A percentile compares a stretch with the other conserved stretches of the same genome.
phyloP scores from a whole-genome alignment of 2,113 vertebrate genomes.

The Syngnathus typhle region DNA sequence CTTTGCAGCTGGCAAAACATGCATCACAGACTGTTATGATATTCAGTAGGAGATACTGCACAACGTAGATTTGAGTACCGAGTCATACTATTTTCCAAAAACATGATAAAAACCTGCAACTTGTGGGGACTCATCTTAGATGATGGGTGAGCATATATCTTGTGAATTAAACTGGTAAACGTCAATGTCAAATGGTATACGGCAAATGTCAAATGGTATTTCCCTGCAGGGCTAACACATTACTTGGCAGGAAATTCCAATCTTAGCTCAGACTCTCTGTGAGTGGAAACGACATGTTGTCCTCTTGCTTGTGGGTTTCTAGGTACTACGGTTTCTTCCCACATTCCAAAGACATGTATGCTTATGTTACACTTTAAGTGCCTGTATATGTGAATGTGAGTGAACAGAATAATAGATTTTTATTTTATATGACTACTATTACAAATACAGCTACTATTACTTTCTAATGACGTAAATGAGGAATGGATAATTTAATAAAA shows the following conservation, averaged over 20 bases:
- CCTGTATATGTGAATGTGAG: background rate
- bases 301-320: background rate
- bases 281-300: background rate
- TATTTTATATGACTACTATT: background rate
- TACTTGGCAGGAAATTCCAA: background rate
- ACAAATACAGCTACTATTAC: background rate
- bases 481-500: background rate
- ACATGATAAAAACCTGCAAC: background rate
- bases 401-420: background rate
- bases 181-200: too few species aligned
- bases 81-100: background rate
- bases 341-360: background rate
- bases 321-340: background rate
- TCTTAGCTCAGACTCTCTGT: background rate
- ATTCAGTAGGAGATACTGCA: background rate
- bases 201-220: background rate
- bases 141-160: too few species aligned
- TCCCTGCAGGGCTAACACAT: background rate
- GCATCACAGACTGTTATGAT: constrained; percentile 2
- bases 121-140: background rate
- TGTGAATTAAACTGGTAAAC: too few species aligned
- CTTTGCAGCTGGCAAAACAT: constrained; percentile 52
- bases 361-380: background rate
- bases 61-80: background rate
- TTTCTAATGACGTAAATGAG: background rate